Base-by-base conservation (phyloP, 2,888 invertebrate genomes). In the Lepidochrysops patricia region DNA sequence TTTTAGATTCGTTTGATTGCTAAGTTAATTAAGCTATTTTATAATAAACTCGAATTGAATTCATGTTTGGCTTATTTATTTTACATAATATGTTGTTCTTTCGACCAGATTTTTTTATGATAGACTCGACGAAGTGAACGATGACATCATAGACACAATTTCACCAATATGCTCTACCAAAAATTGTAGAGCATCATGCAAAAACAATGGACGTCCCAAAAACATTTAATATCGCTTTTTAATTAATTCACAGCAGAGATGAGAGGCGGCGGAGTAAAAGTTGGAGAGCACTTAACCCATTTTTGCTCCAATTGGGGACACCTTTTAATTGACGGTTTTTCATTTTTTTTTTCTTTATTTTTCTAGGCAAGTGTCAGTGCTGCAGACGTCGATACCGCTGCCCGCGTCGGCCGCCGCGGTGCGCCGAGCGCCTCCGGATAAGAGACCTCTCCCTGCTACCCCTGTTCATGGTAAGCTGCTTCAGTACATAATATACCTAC, bases 351-450 rank as follows among this genome's bases (percentile, higher is more conserved):
- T 80, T 67, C 79, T 74, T 70, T 54, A 84, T 71, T 67, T 66
- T 88, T 87, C 61, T 91, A 94, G 94, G 83, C 93, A 94, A 88
- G 90, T 92, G 79, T 91, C 91, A 70, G 91, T 93, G 75, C 91
- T 93, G 73, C 93, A 93, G 73, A 94, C 94, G 67, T 94, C 94
- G 73, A 95, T 95, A 73, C 95, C 95, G 60, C 79, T 95, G 72
- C 95, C 95, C 49, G 95, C 95, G 62, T 94, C 94, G 29, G 94
- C 94, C 65, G 91, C 94, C 70, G 94, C 94, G 57, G 92, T 92
- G 65, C 90, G 95, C 66, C 91, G 94, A 79, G 94, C 94, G 69
- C 94, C 94, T 59, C 94, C 94, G 67, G 95, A 95, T 87, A 95
- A 95, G 80, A 91, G 95, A 61, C 95, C 95, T 9, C 90, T 94